These are phyloP conservation scores for Mesocentrotus franciscanus DNA, from an alignment of 53 echinoderm and acorn worm species.

Conservation along the genomic window DNA sequence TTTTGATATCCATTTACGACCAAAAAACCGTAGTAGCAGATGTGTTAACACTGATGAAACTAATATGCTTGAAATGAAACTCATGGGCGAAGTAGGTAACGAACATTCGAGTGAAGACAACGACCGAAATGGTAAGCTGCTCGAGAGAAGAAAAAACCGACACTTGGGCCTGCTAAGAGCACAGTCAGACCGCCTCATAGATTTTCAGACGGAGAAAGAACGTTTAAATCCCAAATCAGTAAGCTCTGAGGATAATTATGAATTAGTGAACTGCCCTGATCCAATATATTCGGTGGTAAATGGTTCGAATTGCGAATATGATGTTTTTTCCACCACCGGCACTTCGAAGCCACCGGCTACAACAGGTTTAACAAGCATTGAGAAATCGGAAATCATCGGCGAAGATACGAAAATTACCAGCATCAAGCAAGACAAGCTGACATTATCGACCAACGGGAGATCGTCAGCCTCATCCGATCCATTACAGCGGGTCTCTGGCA, in stretches of 20 bases:
- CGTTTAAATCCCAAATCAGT: background rate
- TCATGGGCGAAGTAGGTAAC: background rate
- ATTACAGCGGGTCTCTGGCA: too few species aligned
- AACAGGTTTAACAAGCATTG: background rate
- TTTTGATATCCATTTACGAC: background rate
- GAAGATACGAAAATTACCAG: background rate
- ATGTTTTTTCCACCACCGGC: background rate
- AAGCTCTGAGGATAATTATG: background rate
- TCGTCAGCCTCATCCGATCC: background rate
- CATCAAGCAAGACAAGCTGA: background rate
- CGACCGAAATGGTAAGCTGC: background rate
- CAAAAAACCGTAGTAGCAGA: background rate
- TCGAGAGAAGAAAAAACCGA: background rate
- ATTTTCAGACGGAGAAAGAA: background rate
- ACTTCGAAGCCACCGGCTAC: background rate
- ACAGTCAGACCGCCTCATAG: background rate
- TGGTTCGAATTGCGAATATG: background rate
- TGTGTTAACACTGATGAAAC: background rate
- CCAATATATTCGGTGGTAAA: background rate
- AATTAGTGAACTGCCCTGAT: background rate
- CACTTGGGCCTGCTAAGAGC: background rate
- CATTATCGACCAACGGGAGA: background rate
- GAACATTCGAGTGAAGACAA: background rate
- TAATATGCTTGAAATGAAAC: background rate
- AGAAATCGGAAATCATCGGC: background rate